Base-by-base conservation (phyloP, 2,888 invertebrate genomes). In the Agonopterix alstromeriana region DNA sequence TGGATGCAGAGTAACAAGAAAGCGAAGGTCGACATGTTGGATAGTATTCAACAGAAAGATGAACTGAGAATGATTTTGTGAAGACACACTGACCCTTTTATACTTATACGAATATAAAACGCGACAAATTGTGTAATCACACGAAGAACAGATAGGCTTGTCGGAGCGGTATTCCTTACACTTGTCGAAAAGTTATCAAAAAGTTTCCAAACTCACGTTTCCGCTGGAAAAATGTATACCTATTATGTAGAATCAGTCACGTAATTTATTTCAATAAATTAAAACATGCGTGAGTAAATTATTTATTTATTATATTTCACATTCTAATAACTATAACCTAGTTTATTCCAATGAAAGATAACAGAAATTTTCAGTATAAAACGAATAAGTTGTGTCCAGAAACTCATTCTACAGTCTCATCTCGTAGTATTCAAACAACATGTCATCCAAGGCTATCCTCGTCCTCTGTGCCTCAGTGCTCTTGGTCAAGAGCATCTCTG, bases 1-100 rank as follows among this genome's bases (percentile, higher is more conserved):
- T 67, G 64, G 53, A 60, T 47, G 61, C 63, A 67, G 47, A 72
- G 43, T 2, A 67, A 45, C 12, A 69, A 42, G 46, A 70, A 50
- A 10, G 60, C 53, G 48, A 68, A 64, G 48, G 60, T 40, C 53
- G 63, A 62, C 69, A 70, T 73, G 42, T 44, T 50, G 46, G 41
- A 40, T 47, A 40, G 45, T 48, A 51, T 46, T 48, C 48, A 46
- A 46, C 10, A 40, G 27, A 42, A 8, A 8, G 38, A 9, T 48
- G 36, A 46, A 36, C 12, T 8, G 11, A 45, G 27, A 48, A 43
- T 51, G 41, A 17, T 42, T 10, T 11, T 1, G 3, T 7, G 12
- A 8, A 42, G 2, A 4, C 8, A 8, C 10, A 10, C 8, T 12
- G 12, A 42, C 8, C 12, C 7, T 11, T 42, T 11, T 42, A 27